Evolutionary conservation across 2,113 vertebrate genomes (phyloP).

Genomic region (Cairina moschata): DNA sequence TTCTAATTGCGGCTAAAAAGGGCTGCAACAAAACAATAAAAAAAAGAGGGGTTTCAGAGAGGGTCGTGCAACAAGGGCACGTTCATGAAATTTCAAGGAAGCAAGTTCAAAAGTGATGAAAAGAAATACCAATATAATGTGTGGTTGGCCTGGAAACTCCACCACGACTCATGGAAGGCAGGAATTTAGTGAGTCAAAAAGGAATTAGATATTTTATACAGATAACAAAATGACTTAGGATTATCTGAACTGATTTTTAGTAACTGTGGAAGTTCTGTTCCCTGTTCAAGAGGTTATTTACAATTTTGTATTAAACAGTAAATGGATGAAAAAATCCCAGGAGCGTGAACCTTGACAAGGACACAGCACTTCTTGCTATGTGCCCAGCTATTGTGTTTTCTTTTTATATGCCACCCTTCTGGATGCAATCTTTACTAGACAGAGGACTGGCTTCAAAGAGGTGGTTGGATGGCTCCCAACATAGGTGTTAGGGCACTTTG

Average conservation of each 20-base stretch:
- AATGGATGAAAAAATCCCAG: neutral
- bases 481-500: neutral
- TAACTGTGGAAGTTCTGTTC: neutral
- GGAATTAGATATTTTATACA: neutral
- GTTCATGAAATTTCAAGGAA: conserved; percentile 22
- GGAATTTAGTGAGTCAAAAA: neutral
- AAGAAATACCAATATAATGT: conserved; percentile 17
- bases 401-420: neutral
- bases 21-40: neutral
- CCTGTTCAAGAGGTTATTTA: neutral
- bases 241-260: neutral
- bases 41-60: neutral
- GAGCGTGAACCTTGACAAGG: neutral
- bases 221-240: neutral
- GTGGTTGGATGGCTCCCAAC: neutral
- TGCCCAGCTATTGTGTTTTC: neutral
- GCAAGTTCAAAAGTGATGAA: conserved; percentile 13
- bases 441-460: neutral
- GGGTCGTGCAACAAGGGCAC: neutral
- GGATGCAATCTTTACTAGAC: neutral
- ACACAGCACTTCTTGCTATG: neutral
- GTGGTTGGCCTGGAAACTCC: neutral
- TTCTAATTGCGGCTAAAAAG: neutral
- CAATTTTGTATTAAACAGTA: neutral
- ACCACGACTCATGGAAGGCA: neutral